Evolutionary conservation across 2,797 vertebrate genomes (phyloP), one percentile per base, ranked within the genome.

Genomic region (Periparus ater): DNA sequence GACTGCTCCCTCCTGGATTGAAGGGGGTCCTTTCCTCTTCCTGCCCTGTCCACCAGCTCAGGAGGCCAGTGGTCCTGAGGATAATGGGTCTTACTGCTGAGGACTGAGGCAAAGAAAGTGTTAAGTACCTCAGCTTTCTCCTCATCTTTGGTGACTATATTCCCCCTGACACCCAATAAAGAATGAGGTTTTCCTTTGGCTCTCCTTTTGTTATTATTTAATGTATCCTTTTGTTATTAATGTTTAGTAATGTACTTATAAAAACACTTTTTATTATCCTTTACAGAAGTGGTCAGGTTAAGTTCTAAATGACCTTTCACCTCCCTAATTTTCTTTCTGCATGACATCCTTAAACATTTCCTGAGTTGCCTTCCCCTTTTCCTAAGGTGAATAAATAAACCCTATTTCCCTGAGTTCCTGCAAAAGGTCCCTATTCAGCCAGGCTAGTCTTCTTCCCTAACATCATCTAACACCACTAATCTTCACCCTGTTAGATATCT

Each of bases 151-250:
- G 32, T 51, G 4, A 15, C 38, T 58, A 1, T n/a, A 80, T 29
- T 58, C 11, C 11, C 20, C 7, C 4, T 0, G 0, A 23, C 9
- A 26, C 17, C 22, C 27, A 45, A 47, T 30, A 40, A 47, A 34
- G 12, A 40, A n/a, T 60, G 21, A 25, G 14, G 25, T 10, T 7
- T 58, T 53, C 10, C 20, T 38, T 73, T 66, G 29, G 5, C 14
- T 15, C 17, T 40, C 25, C 8, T 81, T 47, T 54, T 40, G 20
- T 29, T 66, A 23, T 11, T 40, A 6, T 13, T 40, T 40, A 40
- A 40, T 40, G 38, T 40, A 40, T 40, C 5, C 38, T 13, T 40
- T 40, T 40, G 38, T 40, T 40, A 40, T 13, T 40, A 40, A 40
- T 40, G 38, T 13, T 40, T 40, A 40, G 38, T 34, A 61, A 22